Evolutionary conservation across 2,888 invertebrate genomes (phyloP).

Genomic region (Cremastinae sp.): DNA sequence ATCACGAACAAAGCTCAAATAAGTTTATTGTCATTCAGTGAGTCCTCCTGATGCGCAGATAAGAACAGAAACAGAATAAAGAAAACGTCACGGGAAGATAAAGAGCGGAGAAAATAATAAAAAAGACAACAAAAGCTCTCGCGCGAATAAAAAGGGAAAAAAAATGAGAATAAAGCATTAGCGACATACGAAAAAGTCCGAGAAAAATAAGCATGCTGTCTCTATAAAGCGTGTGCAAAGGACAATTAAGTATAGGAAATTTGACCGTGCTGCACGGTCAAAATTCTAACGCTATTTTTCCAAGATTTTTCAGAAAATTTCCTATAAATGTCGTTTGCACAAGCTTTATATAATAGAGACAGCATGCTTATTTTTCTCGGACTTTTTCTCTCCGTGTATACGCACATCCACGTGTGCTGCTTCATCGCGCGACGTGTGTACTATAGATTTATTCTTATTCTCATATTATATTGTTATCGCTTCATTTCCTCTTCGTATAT

Average conservation of each 20-base stretch:
- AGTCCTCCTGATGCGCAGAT: conserved; percentile 1
- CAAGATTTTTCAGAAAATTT: no score
- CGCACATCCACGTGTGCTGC: neutral
- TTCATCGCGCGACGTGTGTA: no score
- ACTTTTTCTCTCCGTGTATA: no score
- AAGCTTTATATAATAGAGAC: no score
- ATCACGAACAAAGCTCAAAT: conserved; percentile 27
- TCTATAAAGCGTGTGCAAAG: no score
- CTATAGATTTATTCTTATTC: neutral
- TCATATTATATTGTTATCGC: neutral
- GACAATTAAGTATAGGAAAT: no score
- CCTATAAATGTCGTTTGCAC: no score
- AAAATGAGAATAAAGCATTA: conserved; percentile 28
- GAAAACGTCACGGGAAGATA: conserved; percentile 19
- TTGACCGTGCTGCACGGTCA: no score
- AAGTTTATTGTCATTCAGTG: conserved; percentile 24
- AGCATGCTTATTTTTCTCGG: no score
- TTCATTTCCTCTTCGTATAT: no score
- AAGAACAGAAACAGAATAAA: conserved; percentile 20
- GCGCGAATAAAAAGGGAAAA: neutral
- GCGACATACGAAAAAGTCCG: conserved; percentile 4
- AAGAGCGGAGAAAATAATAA: neutral
- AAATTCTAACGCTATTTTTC: no score
- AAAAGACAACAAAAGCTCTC: conserved; percentile 23
- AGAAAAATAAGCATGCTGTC: no score